A percentile compares a stretch with the other conserved stretches of the same genome.
phyloP scores from a whole-genome alignment of 2,888 invertebrate species.

The Prosopocoilus inquinatus region DNA sequence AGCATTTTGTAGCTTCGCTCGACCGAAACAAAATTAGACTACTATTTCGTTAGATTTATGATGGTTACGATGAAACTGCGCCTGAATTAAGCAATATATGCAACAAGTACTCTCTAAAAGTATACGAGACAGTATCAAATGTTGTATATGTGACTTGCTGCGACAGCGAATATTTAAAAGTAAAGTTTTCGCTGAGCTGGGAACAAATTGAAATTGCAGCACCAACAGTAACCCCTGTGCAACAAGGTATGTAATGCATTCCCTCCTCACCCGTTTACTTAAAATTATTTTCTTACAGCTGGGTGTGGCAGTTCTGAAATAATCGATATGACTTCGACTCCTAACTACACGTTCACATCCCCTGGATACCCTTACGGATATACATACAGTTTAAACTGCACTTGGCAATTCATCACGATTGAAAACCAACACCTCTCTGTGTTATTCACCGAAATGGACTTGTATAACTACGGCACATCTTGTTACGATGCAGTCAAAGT shows the following conservation, averaged over 20 bases:
- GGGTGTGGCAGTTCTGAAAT: slow-evolving; percentile 34
- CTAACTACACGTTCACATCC: slow-evolving; percentile 55
- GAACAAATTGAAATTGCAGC: slow-evolving; percentile 40
- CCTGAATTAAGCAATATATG: slow-evolving; percentile 58
- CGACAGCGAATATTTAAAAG: slow-evolving; percentile 50
- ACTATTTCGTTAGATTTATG: slow-evolving; percentile 58
- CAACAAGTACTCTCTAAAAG: slow-evolving; percentile 52
- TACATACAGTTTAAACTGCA: slow-evolving; percentile 60
- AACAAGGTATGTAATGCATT: no score
- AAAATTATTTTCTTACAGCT: slow-evolving; percentile 29
- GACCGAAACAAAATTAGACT: no score
- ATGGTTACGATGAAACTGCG: slow-evolving; percentile 70
- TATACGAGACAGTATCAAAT: slow-evolving; percentile 64
- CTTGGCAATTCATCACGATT: slow-evolving; percentile 74
- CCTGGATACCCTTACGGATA: slow-evolving; percentile 79
- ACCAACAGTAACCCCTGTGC: no score
- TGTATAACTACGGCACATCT: slow-evolving; percentile 42
- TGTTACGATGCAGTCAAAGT: slow-evolving; percentile 62
- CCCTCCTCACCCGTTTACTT: no score
- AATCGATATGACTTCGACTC: slow-evolving; percentile 33
- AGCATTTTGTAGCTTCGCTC: no score
- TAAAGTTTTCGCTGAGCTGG: slow-evolving; percentile 55
- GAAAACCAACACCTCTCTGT: slow-evolving; percentile 63
- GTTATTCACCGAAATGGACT: slow-evolving; percentile 55
- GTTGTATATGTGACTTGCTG: slow-evolving; percentile 50